Conservation (phyloP, 92 coral and sea anemone genomes). For the Umimayanthus chanpuru region DNA sequence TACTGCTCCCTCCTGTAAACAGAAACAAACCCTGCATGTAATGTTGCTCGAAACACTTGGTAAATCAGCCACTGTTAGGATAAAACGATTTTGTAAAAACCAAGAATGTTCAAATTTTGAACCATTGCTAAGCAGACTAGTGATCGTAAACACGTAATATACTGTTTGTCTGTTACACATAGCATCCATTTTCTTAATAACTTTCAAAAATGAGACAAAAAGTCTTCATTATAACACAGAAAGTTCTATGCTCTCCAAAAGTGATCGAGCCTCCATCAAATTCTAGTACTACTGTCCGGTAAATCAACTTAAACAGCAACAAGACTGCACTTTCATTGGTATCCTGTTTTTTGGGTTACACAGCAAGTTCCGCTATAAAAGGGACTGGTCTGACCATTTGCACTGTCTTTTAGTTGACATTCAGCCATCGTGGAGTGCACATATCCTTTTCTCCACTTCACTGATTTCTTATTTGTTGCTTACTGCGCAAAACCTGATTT, state of each 20-base stretch:
- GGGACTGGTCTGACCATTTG: too few relatives aligned
- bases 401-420: too few relatives aligned
- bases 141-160: background rate
- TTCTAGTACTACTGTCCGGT: background rate
- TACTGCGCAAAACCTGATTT: too few relatives aligned
- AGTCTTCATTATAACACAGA: background rate
- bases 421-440: too few relatives aligned
- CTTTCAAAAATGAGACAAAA: background rate
- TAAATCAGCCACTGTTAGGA: background rate
- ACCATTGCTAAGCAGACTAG: background rate
- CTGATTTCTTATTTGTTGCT: too few relatives aligned
- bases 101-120: background rate
- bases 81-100: background rate
- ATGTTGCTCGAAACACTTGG: background rate
- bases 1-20: slow-evolving; percentile 11
- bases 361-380: too few relatives aligned
- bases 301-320: background rate
- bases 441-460: too few relatives aligned
- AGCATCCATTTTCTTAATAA: background rate
- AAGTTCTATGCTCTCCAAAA: background rate
- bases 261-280: background rate
- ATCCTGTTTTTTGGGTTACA: background rate
- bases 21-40: background rate
- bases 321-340: background rate
- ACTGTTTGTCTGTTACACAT: background rate